Base-by-base conservation (phyloP, 2,888 invertebrate genomes). In the Eupeodes luniger region DNA sequence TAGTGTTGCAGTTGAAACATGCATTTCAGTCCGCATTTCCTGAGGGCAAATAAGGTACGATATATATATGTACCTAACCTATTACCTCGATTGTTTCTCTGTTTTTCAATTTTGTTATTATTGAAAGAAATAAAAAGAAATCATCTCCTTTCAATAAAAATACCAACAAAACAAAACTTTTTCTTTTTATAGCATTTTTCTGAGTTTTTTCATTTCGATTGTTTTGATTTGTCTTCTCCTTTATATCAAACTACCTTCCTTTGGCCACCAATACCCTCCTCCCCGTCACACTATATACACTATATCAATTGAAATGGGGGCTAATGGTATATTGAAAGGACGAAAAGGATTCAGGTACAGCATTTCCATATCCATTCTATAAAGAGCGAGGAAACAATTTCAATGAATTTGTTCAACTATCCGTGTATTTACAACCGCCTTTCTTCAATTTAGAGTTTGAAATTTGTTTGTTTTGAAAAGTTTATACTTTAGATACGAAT, bases 351-450 rank as follows among this genome's bases (percentile, higher is more conserved):
- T 27, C 27, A 34, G 53, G 36, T 4, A 16, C 61, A 55, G 11
- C 7, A 34, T 70, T 70, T 69, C 64, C 77, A 70, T 49, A 66
- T 12, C 40, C 6, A 9, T 9, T 12, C 40, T 5, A 9, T 9
- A 40, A 40, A 66, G 27, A 64, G 62, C 53, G 19, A 53, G 69
- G 59, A 79, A 79, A 83, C 83, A 74, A 83, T 79, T 83, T 62
- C 62, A 53, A 81, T 88, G 77, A 85, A 81, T 69, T 81, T 87
- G 86, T 80, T 83, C 78, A 88, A 84, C 89, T 81, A 81, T 84
- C 84, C 66, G 67, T 89, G 64, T 72, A 67, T 76, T 75, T 80
- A 53, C 67, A 62, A 64, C 76, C 81, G 62, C 69, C 77, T 77
- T 66, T 81, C 77, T 78, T 76, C 83, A 57, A 81, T 89, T 84